These are phyloP conservation scores for Temnopleurus reevesii DNA, from an alignment of 53 echinoderm and acorn worm species.

Conservation along the genomic window DNA sequence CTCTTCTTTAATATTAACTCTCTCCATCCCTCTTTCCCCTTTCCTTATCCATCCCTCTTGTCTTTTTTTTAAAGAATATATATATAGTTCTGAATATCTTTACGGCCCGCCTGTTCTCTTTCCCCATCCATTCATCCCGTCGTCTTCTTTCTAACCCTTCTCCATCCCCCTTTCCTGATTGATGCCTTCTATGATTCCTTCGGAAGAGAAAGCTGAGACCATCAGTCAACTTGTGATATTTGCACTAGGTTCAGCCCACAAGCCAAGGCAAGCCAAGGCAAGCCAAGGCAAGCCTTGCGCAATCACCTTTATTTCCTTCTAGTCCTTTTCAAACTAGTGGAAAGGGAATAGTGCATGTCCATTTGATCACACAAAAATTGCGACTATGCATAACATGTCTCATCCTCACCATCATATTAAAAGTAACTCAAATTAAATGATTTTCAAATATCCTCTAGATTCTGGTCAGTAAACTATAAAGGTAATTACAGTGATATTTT, in stretches of 20 bases:
- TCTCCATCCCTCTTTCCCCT: neutral
- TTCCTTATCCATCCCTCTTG: neutral
- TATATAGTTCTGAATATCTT: no score
- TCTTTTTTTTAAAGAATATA: no score
- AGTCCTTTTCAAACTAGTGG: no score
- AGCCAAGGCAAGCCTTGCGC: neutral
- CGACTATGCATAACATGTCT: no score
- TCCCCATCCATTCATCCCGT: neutral
- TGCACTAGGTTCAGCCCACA: neutral
- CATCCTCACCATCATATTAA: no score
- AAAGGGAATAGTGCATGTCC: neutral
- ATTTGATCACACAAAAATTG: no score
- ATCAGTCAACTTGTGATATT: constrained; percentile 20
- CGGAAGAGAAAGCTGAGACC: constrained; percentile 11
- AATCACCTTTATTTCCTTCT: neutral
- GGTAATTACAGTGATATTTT: no score
- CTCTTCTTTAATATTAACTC: neutral
- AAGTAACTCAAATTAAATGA: no score
- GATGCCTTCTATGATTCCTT: constrained; percentile 9
- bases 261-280: neutral
- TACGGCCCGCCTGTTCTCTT: no score
- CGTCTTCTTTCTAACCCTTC: neutral
- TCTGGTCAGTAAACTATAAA: no score
- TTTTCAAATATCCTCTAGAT: no score
- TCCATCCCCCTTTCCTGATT: constrained; percentile 1